These are phyloP conservation scores for Pedetes capensis DNA, from an alignment of 2,113 vertebrate genomes.

Conservation along the genomic window DNA sequence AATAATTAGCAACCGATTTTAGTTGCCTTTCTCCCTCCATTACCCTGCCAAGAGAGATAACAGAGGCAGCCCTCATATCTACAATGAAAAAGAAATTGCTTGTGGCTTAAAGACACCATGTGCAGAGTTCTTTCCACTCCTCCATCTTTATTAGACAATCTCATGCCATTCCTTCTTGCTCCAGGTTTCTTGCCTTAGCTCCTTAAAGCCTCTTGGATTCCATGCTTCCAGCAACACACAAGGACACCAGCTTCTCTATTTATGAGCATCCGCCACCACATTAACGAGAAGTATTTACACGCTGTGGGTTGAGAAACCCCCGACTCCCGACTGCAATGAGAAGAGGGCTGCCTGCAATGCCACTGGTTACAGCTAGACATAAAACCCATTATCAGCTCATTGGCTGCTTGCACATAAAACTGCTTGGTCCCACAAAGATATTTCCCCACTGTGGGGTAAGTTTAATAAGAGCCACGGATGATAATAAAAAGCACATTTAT, in stretches of 20 bases:
- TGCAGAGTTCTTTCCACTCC: neutral
- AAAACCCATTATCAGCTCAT: slow-evolving; percentile 62
- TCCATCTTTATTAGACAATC: neutral
- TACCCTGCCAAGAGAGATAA: neutral
- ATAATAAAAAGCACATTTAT: slow-evolving; percentile 67
- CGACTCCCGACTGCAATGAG: neutral
- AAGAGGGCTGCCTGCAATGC: neutral
- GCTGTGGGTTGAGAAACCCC: neutral
- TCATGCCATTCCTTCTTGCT: neutral
- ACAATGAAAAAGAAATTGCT: neutral
- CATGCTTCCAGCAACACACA: neutral
- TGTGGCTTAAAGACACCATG: neutral
- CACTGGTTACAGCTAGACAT: neutral
- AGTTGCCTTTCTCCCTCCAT: neutral
- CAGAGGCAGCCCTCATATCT: neutral
- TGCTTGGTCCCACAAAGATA: slow-evolving; percentile 37
- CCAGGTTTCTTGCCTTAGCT: neutral
- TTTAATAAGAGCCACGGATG: slow-evolving; percentile 61
- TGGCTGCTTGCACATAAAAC: slow-evolving; percentile 57
- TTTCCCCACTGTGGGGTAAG: neutral
- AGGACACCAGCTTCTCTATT: neutral
- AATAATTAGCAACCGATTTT: neutral
- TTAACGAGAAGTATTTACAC: neutral
- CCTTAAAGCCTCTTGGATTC: neutral
- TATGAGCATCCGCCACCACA: neutral